phyloP scores from a whole-genome alignment of 2,797 vertebrate species.

The Molossus molossus region DNA sequence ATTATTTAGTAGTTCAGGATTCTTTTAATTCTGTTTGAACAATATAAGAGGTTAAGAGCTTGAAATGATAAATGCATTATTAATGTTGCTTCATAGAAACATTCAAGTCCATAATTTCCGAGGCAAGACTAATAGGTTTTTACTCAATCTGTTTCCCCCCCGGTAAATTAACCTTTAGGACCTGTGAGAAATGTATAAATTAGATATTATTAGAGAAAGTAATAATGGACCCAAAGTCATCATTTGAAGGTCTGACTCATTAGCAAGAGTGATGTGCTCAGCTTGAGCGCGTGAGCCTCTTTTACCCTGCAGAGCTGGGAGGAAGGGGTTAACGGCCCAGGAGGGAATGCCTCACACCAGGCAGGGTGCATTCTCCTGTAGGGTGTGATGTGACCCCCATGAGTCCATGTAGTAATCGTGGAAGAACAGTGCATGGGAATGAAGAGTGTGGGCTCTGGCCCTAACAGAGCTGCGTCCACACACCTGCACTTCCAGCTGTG shows the following conservation, averaged over 20 bases:
- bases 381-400: accelerated
- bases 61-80: constrained; percentile 78
- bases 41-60: constrained; percentile 80
- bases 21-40: constrained; percentile 85
- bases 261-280: neutral
- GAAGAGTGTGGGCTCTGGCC: neutral
- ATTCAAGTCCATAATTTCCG: constrained; percentile 75
- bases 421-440: neutral
- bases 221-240: constrained; percentile 64
- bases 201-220: constrained; percentile 79
- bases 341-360: neutral
- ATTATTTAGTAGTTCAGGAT: constrained; percentile 81
- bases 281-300: neutral
- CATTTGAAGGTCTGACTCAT: constrained; percentile 60
- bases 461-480: neutral
- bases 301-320: neutral
- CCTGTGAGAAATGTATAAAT: constrained; percentile 78
- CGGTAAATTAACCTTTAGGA: constrained; percentile 79
- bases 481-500: neutral
- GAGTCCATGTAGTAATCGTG: neutral
- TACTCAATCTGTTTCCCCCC: neutral
- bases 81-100: constrained; percentile 83
- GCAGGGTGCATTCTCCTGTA: neutral
- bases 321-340: neutral
- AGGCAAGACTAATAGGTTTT: constrained; percentile 77